phyloP scores from a whole-genome alignment of 2,888 invertebrate species.

The Teinopalpus imperialis region DNA sequence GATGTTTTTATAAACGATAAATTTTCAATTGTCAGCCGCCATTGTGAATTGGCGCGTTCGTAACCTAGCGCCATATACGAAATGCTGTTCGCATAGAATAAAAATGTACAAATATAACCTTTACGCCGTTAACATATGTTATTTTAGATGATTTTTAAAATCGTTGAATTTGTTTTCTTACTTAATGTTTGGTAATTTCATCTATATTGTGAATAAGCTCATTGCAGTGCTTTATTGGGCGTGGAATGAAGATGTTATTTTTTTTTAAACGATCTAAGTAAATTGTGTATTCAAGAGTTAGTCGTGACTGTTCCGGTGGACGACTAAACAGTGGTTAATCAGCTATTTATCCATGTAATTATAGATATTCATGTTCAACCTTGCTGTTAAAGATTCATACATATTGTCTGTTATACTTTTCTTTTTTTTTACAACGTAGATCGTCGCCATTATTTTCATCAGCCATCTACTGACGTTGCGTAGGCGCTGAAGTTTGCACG shows the following conservation, averaged over 20 bases:
- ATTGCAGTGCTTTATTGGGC: slow-evolving; percentile 44
- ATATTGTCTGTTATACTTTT: too few relatives aligned
- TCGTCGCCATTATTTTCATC: too few relatives aligned
- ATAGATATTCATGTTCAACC: slow-evolving; percentile 41
- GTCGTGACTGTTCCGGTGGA: slow-evolving; percentile 36
- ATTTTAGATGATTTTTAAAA: neutral
- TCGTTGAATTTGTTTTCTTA: neutral
- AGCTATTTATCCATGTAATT: slow-evolving; percentile 53
- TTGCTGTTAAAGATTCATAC: slow-evolving; percentile 6
- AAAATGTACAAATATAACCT: slow-evolving; percentile 9
- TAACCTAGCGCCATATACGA: slow-evolving; percentile 34
- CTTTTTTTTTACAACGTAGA: too few relatives aligned
- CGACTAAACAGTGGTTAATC: slow-evolving; percentile 51
- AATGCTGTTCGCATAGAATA: slow-evolving; percentile 8
- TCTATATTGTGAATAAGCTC: slow-evolving; percentile 43
- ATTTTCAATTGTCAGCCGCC: slow-evolving; percentile 59
- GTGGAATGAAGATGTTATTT: slow-evolving; percentile 39
- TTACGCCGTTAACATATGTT: neutral
- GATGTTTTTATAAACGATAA: slow-evolving; percentile 71
- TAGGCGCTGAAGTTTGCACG: too few relatives aligned
- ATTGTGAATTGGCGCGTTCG: slow-evolving; percentile 57
- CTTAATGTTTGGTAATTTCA: slow-evolving; percentile 38
- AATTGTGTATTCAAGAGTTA: slow-evolving; percentile 60
- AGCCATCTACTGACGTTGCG: too few relatives aligned
- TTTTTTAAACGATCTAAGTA: slow-evolving; percentile 38